Conservation (phyloP, 2,888 invertebrate species). For the Antheraea assamensis region DNA sequence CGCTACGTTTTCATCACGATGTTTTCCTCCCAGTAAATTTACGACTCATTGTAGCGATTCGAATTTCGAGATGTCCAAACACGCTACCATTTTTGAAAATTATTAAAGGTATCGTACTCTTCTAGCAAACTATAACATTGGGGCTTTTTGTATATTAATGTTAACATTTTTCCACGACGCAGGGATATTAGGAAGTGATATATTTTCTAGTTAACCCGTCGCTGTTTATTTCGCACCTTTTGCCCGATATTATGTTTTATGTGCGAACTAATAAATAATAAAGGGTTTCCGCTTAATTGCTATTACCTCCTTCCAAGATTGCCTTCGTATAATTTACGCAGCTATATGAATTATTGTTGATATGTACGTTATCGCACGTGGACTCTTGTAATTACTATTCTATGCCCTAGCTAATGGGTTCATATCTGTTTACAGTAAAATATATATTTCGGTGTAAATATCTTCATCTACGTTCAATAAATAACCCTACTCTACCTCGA, state of each 20-base stretch:
- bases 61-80: too few relatives aligned
- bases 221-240: conserved; percentile 8
- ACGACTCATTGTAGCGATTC: too few relatives aligned
- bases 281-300: conserved; percentile 60
- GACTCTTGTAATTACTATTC: conserved; percentile 35
- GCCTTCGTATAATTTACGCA: conserved; percentile 64
- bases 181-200: not conserved
- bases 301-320: conserved; percentile 56
- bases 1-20: too few relatives aligned
- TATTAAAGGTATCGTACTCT: not conserved
- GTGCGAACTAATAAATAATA: conserved; percentile 50
- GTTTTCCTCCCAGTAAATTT: too few relatives aligned
- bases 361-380: conserved; percentile 36
- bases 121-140: not conserved
- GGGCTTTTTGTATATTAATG: not conserved
- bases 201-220: not conserved
- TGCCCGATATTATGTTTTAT: conserved; percentile 16
- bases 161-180: not conserved
- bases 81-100: too few relatives aligned
- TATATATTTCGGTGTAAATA: not conserved
- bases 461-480: too few relatives aligned
- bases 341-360: conserved; percentile 55
- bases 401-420: not conserved
- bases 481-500: too few relatives aligned
- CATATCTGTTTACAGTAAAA: conserved; percentile 38